Evolutionary conservation across 2,113 vertebrate species (phyloP).

Genomic region (Menura novaehollandiae): DNA sequence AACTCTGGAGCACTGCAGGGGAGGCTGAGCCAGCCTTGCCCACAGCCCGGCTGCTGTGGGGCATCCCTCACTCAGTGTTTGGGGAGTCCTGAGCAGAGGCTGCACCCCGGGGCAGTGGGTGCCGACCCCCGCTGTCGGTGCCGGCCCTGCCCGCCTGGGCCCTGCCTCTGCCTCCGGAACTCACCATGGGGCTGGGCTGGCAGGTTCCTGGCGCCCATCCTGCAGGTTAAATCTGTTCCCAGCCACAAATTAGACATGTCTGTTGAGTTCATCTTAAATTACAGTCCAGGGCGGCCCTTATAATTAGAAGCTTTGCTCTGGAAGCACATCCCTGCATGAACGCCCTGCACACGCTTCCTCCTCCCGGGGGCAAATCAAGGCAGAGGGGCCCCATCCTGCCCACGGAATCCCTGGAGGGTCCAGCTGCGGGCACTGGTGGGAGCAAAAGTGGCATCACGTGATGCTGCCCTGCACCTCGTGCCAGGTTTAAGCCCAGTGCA

Average conservation of each 20-base stretch:
- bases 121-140: neutral
- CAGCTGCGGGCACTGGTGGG: neutral
- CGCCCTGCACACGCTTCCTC: neutral
- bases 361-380: neutral
- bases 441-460: rapidly evolving
- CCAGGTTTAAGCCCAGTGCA: rapidly evolving
- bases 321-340: neutral
- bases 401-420: rapidly evolving
- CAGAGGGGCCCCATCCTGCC: neutral
- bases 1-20: neutral
- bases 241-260: slow-evolving; percentile 45
- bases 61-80: rapidly evolving
- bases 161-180: neutral
- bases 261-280: slow-evolving; percentile 40
- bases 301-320: slow-evolving; percentile 34
- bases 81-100: neutral
- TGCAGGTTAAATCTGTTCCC: slow-evolving; percentile 47
- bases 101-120: neutral
- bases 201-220: neutral
- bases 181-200: neutral
- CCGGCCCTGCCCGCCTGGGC: rapidly evolving
- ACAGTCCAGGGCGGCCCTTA: neutral
- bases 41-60: rapidly evolving
- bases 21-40: neutral
- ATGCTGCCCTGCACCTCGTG: neutral